These are phyloP conservation scores for Trichonephila clavipes DNA, from an alignment of 1,140 invertebrate genomes.

Conservation along the genomic window DNA sequence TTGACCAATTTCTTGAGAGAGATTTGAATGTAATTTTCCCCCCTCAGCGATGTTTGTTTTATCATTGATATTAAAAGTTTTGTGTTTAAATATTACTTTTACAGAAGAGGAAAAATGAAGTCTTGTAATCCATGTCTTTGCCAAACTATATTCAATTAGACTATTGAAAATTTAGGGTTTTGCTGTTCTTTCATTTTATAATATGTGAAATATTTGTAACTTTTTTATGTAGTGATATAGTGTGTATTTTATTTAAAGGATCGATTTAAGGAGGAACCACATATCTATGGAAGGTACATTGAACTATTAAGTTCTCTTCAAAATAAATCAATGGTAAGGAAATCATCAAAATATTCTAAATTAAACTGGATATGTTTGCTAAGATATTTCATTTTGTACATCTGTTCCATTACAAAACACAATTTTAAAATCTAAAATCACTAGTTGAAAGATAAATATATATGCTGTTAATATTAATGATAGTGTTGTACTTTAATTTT, in stretches of 20 bases:
- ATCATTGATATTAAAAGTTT: too few species aligned
- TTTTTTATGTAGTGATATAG: background rate
- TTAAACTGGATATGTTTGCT: background rate
- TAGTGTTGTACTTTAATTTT: too few species aligned
- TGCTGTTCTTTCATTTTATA: background rate
- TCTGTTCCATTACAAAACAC: background rate
- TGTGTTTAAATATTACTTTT: too few species aligned
- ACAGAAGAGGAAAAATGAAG: too few species aligned
- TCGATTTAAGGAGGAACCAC: slow-evolving; percentile 96
- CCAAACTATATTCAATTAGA: too few species aligned
- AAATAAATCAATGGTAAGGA: slow-evolving; percentile 86
- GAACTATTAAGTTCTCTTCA: slow-evolving; percentile 98
- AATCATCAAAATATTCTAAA: background rate
- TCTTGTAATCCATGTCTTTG: too few species aligned
- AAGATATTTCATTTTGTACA: background rate
- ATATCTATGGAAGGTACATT: slow-evolving; percentile 98
- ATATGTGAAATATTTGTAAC: background rate
- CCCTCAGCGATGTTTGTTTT: too few species aligned
- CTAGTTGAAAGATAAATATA: too few species aligned
- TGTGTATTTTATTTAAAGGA: slow-evolving; percentile 86
- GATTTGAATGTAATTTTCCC: too few species aligned
- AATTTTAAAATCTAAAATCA: too few species aligned
- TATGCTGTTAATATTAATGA: too few species aligned
- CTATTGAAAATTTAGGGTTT: background rate
- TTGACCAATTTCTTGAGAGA: background rate